Base-by-base conservation (phyloP, 2,888 invertebrate genomes). In the Microctonus aethiopoides region DNA sequence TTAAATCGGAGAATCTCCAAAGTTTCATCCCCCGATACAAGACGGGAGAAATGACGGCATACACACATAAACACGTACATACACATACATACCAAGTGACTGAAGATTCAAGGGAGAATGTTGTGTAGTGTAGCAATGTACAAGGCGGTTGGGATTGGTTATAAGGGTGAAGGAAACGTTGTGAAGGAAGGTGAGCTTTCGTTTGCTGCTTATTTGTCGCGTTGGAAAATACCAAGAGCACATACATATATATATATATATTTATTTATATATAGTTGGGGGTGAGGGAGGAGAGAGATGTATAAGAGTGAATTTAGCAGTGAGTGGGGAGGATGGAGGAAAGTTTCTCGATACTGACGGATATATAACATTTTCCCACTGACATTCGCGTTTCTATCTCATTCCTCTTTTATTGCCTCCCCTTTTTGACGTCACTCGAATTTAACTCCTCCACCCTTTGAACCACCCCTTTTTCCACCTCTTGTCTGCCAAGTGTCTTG, bases 121-220 rank as follows among this genome's bases (percentile, higher is more conserved):
- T 16, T 16, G 20, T 7, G 7, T 5, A 20, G 20, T 46, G 46
- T 7, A 46, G 16, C n/a, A n/a, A n/a, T n/a, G n/a, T n/a, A n/a
- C n/a, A 46, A 3, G 46, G 46, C 16, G 16, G 9, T 46, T 46
- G 46, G 46, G 46, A 7, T 46, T 52, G 65, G 64, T 67, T 57
- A 56, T 60, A 62, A 24, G 67, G 65, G 54, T 65, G 24, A 51
- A n/a, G 52, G 24, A 51, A n/a, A 52, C 32, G 32, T 77, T 34
- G 65, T 24, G 26, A 46, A 62, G 51, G 52, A 26, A 62, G 62
- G 61, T 63, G 36, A 41, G 62, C 56, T 57, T 61, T 78, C 76
- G 78, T 78, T 80, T 69, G 77, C 76, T 75, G 77, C 80, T 80
- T 80, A 80, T 80, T 80, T 80, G 80, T 81, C 81, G 79, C 73